Evolutionary conservation across 2,797 vertebrate species (phyloP), one percentile per base, ranked within the genome.

Genomic region (Alectoris magna): DNA sequence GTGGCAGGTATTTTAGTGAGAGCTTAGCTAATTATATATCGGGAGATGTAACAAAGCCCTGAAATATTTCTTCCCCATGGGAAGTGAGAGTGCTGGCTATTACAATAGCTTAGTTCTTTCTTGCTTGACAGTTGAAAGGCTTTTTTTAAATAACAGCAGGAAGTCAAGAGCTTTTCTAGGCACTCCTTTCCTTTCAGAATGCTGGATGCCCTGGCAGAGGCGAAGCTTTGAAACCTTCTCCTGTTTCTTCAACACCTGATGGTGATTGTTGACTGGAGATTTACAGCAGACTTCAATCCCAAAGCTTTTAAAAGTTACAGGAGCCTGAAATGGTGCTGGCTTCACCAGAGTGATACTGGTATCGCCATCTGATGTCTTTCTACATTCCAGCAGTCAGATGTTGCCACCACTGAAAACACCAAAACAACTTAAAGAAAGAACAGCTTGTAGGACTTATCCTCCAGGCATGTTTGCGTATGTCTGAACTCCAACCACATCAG

Each of bases 161-260:
- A 96, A 95, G 88, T 66, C 17, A 66, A 71, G 78, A 58, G 80
- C 38, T 91, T 94, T 97, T 72, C 90, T 44, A 3, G 27, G 14
- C 74, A 27, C 69, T 83, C 59, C 51, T 94, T 89, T 70, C 79
- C 82, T 76, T 86, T 60, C 87, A 55, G 71, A 16, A 12, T 75
- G 72, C 95, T 23, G 21, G 91, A 93, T 95, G 90, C 41, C 68
- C 76, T 78, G 55, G 76, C 66, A 94, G 51, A 68, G 75, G 34
- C 66, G 58, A 44, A 56, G 29, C 86, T 95, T 96, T 96, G 93
- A 96, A 96, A 94, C 29, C 75, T 87, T 92, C 93, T 96, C 80
- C 49, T 70, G 10, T 96, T 96, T 91, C 91, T 92, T 58, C 87
- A 86, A 29, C 90, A 93, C 94, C 92, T 94, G 84, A 92, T 60